phyloP scores from a whole-genome alignment of 2,888 invertebrate genomes.

The Dinocampus coccinellae region DNA sequence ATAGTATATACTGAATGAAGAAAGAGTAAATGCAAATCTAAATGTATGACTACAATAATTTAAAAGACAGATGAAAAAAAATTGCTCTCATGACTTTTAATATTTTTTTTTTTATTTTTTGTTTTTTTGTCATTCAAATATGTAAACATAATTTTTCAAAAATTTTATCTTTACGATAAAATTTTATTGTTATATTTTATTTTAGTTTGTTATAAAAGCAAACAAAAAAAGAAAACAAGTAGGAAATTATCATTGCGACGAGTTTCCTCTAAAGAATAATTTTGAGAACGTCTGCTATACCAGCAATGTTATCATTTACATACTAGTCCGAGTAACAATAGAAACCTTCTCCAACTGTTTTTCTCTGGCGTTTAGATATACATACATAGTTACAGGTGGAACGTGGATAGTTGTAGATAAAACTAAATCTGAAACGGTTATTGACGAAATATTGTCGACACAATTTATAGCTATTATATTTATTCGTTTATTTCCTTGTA shows the following conservation, averaged over 20 bases:
- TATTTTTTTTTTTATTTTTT: neutral
- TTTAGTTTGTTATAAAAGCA: neutral
- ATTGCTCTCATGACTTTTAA: neutral
- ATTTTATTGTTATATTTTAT: neutral
- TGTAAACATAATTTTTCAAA: neutral
- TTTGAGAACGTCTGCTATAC: neutral
- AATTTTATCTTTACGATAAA: neutral
- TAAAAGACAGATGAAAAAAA: no score
- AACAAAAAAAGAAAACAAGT: neutral
- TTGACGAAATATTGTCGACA: neutral
- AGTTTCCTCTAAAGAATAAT: neutral
- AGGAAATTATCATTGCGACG: neutral
- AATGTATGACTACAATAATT: neutral
- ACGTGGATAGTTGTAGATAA: conserved; percentile 8
- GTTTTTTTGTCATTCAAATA: neutral
- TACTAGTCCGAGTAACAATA: neutral
- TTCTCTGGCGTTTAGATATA: neutral
- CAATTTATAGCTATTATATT: neutral
- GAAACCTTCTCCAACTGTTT: neutral
- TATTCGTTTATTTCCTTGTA: neutral
- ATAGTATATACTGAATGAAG: neutral
- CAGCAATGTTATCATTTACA: neutral
- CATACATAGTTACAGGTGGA: neutral
- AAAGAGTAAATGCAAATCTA: neutral
- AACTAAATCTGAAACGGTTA: neutral